Evolutionary conservation across 2,113 vertebrate species (phyloP).

Genomic region (Cephalopterus ornatus): DNA sequence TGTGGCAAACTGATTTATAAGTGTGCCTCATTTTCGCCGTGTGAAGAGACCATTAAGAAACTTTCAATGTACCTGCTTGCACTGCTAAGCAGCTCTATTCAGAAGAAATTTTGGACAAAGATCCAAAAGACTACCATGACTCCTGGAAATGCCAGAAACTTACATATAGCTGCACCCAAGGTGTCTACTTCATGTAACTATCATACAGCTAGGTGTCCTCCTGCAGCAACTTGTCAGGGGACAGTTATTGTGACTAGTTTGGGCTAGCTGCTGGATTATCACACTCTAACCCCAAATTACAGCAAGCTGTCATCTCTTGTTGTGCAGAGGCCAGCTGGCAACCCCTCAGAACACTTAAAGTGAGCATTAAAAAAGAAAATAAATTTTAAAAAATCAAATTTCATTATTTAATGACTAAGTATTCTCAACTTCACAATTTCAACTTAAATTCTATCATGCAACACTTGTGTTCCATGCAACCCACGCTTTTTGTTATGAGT

Average conservation of each 20-base stretch:
- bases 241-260: not conserved
- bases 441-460: not conserved
- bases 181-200: not conserved
- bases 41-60: not conserved
- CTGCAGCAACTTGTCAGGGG: not conserved
- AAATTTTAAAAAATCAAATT: no score
- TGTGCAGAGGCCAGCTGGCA: not conserved
- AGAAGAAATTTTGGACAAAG: not conserved
- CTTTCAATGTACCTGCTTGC: not conserved
- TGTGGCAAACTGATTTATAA: not conserved
- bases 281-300: not conserved
- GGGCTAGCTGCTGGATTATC: not conserved
- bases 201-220: not conserved
- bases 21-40: not conserved
- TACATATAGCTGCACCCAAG: not conserved
- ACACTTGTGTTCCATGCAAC: not conserved
- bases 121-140: not conserved
- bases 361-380: not conserved
- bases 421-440: not conserved
- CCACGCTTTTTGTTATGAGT: not conserved
- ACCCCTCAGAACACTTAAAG: not conserved
- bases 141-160: not conserved
- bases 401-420: not conserved
- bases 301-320: not conserved
- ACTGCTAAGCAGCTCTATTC: not conserved